Evolutionary conservation across 2,888 invertebrate genomes (phyloP), one percentile per base, ranked within the genome.

Genomic region (Synergus gifuensis): DNA sequence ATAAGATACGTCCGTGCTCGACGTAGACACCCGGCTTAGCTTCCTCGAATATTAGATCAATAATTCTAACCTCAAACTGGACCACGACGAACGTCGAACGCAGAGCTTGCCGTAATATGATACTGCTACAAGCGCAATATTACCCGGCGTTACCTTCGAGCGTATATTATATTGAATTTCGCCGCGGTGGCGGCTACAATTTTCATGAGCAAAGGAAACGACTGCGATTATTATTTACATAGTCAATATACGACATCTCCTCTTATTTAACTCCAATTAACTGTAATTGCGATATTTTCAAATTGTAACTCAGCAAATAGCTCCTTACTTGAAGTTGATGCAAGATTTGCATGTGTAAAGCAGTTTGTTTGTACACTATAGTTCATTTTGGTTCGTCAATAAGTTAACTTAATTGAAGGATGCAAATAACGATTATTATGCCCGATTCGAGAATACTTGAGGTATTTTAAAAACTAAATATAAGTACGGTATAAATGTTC

Each of bases 41-140:
- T 90, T 89, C 86, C 89, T 89, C 89, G 90, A 91, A 90, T 92
- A 91, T 92, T 91, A 92, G 91, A 92, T 92, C 92, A 91, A 92
- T 92, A 92, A 91, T 91, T 91, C 89, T 90, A 89, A 89, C 89
- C 87, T 88, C 83, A 84, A 85, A 85, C 85, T 85, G 83, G 82
- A 79, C 83, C 79, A 80, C 69, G 73, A 82, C 80, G 82, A 82
- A 83, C 86, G 84, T 85, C 86, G 86, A 85, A 86, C 81, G 83
- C 78, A 78, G 82, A 78, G 79, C 81, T 80, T 60, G 67, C 58
- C 63, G 73, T 67, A 76, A 73, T 76, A 80, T 60, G 73, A 66
- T 76, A 18, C 49, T 58, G 78, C 69, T 14, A 11, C 28, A 44
- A 69, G 69, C 36, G n/a, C 22, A 28, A 44, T 54, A 76, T 28